phyloP scores from a whole-genome alignment of 2,113 vertebrate species.

The Cnemophilus loriae region DNA sequence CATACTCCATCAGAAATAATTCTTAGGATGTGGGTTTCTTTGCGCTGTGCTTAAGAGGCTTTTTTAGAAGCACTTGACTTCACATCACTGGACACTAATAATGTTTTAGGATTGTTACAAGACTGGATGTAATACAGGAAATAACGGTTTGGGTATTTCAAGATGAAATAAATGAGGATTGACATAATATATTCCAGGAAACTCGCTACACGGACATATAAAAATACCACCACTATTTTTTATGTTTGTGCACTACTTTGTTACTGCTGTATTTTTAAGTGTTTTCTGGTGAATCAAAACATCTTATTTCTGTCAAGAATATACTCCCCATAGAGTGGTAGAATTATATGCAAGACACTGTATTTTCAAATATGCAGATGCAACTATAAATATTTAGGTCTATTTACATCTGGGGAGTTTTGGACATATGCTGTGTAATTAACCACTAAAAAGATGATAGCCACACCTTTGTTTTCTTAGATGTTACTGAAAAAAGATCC shows the following conservation, averaged over 20 bases:
- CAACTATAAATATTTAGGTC: not conserved
- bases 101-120: constrained; percentile 35
- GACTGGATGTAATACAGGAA: constrained; percentile 26
- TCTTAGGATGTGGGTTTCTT: constrained; percentile 44
- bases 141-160: constrained; percentile 37
- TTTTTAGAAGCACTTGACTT: constrained; percentile 39
- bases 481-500: not conserved
- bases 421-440: not conserved
- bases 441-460: not conserved
- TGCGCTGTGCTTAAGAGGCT: constrained; percentile 3
- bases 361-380: not conserved
- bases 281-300: not conserved
- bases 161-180: constrained; percentile 37
- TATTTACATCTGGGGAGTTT: not conserved
- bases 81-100: constrained; percentile 22
- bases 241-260: not conserved
- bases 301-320: not conserved
- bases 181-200: constrained; percentile 22
- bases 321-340: not conserved
- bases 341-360: not conserved
- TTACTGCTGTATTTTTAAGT: not conserved
- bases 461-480: not conserved
- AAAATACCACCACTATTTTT: not conserved
- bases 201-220: not conserved
- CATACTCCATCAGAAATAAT: constrained; percentile 60